Percentiles rank a stretch among this genome's conserved stretches.
Conservation (phyloP, 2,797 vertebrate genomes). For the Tamandua tetradactyla region DNA sequence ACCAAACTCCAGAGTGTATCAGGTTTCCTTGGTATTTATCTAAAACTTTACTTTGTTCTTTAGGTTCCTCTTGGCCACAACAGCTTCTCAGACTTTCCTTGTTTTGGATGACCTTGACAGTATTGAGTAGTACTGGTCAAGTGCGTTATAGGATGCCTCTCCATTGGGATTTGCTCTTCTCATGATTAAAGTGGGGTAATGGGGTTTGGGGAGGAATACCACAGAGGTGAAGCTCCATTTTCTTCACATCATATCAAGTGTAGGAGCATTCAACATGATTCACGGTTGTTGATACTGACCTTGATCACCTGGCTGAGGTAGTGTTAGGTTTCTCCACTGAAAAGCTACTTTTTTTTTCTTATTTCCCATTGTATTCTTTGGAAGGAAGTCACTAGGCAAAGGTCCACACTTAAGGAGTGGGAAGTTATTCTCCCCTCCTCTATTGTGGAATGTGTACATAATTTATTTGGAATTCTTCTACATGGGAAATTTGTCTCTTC, state of each 20-base stretch:
- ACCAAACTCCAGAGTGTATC: not conserved
- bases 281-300: not conserved
- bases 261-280: not conserved
- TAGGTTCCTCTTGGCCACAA: not conserved
- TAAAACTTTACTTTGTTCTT: not conserved
- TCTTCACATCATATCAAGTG: not conserved
- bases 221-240: not conserved
- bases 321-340: not conserved
- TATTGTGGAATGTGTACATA: not conserved
- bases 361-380: not conserved
- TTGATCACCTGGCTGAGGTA: not conserved
- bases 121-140: not conserved
- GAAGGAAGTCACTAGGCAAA: not conserved
- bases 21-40: not conserved
- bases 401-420: not conserved
- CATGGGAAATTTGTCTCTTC: not conserved
- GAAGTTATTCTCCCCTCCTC: not conserved
- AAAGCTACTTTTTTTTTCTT: not conserved
- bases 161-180: not conserved
- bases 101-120: not conserved
- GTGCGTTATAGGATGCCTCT: not conserved
- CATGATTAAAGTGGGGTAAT: not conserved
- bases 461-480: slow-evolving; percentile 8
- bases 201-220: not conserved
- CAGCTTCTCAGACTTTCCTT: not conserved